Base-by-base conservation (phyloP, 1,140 invertebrate genomes). In the Lepidostoma basale region DNA sequence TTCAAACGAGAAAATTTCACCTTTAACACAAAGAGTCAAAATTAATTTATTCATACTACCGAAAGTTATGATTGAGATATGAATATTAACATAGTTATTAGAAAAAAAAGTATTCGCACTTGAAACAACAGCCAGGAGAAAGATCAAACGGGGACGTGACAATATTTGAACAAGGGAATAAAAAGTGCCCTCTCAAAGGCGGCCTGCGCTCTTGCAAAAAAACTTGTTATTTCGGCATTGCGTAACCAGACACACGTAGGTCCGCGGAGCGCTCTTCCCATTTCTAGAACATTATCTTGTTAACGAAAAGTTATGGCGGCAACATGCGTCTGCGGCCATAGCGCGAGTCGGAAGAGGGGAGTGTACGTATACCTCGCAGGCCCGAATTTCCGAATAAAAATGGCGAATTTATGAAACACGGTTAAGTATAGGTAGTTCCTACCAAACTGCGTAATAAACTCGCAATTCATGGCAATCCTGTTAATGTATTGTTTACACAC, bases 221-320 rank as follows among this genome's bases (percentile, higher is more conserved):
- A 59, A 39, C 33, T 59, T 39, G 54, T 59, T 58, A 39, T 58
- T 36, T 36, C n/a, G 18, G 30, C 33, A 59, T 39, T 39, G 22
- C 33, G 8, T 40, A 59, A 59, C 54, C 54, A 40, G 36, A 36
- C 36, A 22, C 33, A 39, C 54, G 30, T 59, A 39, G 25, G n/a
- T 30, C 28, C 25, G 14, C 18, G 33, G 33, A 59, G 23, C 54
- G 54, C 40, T 59, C 54, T 59, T 59, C 54, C 30, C 54, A 40
- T 39, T 39, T 59, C 54, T 12, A 23, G 42, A 16, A 45, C 42
- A 45, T 45, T 45, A 45, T 16, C 42, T 45, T 45, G 42, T 45
- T 59, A 59, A 59, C 54, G 33, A 59, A 59, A 59, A 59, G 54
- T 59, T 59, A 59, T 59, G 18, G 33, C 18, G 30, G 54, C 33